These are phyloP conservation scores for Acromyrmex heyeri DNA, from an alignment of 1,140 invertebrate species.

Conservation along the genomic window DNA sequence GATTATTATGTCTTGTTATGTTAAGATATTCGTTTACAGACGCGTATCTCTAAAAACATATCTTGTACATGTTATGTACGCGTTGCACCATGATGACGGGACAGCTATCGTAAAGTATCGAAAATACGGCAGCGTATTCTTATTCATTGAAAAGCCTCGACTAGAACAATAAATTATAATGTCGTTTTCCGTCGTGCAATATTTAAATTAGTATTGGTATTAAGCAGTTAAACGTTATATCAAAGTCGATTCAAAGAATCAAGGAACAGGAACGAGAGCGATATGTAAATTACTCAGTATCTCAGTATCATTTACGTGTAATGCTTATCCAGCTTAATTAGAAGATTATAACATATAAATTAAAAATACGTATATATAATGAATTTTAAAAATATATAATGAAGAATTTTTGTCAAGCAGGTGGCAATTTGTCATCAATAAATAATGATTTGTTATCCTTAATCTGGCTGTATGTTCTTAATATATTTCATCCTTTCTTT, in stretches of 20 bases:
- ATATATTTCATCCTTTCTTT: not conserved
- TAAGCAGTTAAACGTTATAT: slow-evolving; percentile 15
- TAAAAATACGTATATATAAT: not conserved
- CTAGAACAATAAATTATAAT: slow-evolving; percentile 35
- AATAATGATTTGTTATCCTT: slow-evolving; percentile 5
- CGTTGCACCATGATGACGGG: not conserved
- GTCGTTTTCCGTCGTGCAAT: slow-evolving; percentile 29
- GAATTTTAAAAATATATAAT: not conserved
- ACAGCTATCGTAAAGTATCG: not conserved
- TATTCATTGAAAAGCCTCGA: not conserved
- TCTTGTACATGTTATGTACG: not conserved
- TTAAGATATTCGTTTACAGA: slow-evolving; percentile 14
- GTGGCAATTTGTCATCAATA: not conserved
- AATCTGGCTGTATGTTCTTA: not conserved
- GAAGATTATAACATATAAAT: slow-evolving; percentile 21
- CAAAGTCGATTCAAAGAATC: not conserved
- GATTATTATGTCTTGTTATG: slow-evolving; percentile 1
- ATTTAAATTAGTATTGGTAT: slow-evolving; percentile 38
- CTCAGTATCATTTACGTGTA: not conserved
- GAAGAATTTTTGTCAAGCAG: not conserved
- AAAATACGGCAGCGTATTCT: slow-evolving; percentile 25
- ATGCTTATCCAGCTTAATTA: slow-evolving; percentile 9
- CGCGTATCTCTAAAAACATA: not conserved
- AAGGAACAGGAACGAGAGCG: not conserved
- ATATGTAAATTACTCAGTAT: not conserved